Percentiles rank a stretch among this genome's conserved stretches.
These are phyloP conservation scores for Typhlomys cinereus DNA, from an alignment of 2,113 vertebrate genomes.

Conservation along the genomic window DNA sequence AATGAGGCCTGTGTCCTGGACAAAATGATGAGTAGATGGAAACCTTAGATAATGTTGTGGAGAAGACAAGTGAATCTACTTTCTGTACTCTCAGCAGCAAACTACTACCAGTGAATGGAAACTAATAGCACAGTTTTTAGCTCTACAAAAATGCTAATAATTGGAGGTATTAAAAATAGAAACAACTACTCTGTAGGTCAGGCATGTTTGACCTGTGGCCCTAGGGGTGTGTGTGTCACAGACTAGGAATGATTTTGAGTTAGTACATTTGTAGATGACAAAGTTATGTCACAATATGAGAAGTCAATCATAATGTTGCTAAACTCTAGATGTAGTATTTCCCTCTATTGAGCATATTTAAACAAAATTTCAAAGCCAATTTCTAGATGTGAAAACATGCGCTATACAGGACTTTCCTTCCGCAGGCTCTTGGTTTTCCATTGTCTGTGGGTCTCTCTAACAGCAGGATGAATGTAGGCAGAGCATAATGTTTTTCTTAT, in stretches of 20 bases:
- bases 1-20: background rate
- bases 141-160: background rate
- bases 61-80: background rate
- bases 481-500: background rate
- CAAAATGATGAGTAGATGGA: background rate
- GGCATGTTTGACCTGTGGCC: background rate
- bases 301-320: background rate
- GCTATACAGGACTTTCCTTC: background rate
- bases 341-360: background rate
- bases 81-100: background rate
- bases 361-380: background rate
- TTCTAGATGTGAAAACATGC: slow-evolving; percentile 23
- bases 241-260: background rate
- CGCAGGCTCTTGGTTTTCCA: background rate
- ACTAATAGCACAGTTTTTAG: background rate
- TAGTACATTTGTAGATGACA: background rate
- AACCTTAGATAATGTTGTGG: background rate
- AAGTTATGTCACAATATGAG: background rate
- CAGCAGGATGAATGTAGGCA: background rate
- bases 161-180: slow-evolving; percentile 38
- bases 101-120: background rate
- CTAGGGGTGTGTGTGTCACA: background rate
- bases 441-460: background rate
- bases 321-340: background rate
- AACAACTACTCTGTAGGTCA: background rate